These are phyloP conservation scores for Mystacides longicornis DNA, from an alignment of 2,888 invertebrate genomes.

Conservation along the genomic window DNA sequence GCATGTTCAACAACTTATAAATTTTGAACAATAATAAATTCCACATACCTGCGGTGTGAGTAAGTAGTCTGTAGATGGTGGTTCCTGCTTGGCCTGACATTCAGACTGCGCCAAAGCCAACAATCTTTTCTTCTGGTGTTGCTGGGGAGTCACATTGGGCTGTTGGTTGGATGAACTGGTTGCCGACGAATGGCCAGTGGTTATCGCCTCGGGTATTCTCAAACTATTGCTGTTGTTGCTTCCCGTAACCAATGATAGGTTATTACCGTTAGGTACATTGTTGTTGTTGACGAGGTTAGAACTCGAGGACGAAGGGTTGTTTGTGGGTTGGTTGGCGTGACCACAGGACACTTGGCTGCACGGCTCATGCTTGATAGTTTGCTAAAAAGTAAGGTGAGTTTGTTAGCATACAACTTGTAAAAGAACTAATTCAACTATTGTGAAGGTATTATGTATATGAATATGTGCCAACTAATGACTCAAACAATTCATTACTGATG, in stretches of 20 bases:
- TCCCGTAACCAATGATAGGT: background rate
- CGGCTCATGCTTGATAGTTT: conserved; percentile 27
- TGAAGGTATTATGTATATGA: too few species aligned
- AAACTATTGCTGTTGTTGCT: conserved; percentile 17
- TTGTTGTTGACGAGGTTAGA: conserved; percentile 6
- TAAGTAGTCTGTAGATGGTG: conserved; percentile 41
- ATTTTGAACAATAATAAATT: too few species aligned
- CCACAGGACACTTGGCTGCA: conserved; percentile 22
- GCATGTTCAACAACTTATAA: too few species aligned
- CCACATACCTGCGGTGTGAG: conserved; percentile 21
- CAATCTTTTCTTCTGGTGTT: conserved; percentile 83
- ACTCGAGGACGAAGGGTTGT: background rate
- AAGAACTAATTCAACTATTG: too few species aligned
- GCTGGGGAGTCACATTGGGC: conserved; percentile 30
- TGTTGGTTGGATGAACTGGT: background rate
- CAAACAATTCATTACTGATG: too few species aligned
- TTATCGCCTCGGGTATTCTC: background rate
- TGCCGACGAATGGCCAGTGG: conserved; percentile 13
- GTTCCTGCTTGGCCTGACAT: conserved; percentile 50
- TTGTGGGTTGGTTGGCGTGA: conserved; percentile 12
- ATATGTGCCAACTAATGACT: too few species aligned
- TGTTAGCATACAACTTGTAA: too few species aligned
- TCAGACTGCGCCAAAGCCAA: conserved; percentile 65
- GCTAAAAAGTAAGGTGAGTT: too few species aligned
- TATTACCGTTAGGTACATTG: conserved; percentile 6